Evolutionary conservation across 2,888 invertebrate genomes (phyloP), one percentile per base, ranked within the genome.

Genomic region (Emesis castigata): DNA sequence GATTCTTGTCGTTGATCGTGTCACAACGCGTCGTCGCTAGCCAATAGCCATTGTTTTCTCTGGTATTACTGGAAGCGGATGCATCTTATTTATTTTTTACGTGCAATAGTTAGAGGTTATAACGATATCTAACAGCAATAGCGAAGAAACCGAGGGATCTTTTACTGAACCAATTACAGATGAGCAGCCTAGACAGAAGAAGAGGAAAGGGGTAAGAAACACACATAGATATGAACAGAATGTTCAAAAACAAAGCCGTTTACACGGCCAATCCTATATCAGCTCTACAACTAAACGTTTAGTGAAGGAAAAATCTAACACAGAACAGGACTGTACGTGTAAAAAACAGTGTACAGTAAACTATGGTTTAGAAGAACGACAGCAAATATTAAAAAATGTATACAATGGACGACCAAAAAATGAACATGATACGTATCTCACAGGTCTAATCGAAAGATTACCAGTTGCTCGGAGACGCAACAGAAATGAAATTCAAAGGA

Each of bases 401-500:
- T 39, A 39, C 3, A 39, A 39, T 39, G 34, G 34, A 39, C 11
- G 34, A 39, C 34, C 48, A 53, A 53, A 53, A 53, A 53, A 53
- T 53, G 48, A 53, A 53, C 48, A 53, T 0, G 48, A 16, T 4
- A 53, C 48, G 5, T 53, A 53, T 53, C 48, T 53, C 3, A 53
- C 16, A 53, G 48, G 48, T 53, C 48, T 53, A 53, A 53, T 53
- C 16, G 48, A 53, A 53, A 53, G 3, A 16, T 4, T 53, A 53
- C 48, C 48, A 53, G 48, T 53, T 53, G 48, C 48, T 56, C 56
- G 56, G 20, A 56, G 56, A 20, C 56, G 56, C 56, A 56, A 56
- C 56, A 56, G 56, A 56, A 56, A 56, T 3, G 56, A 56, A 56
- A 56, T 56, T 56, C 56, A 56, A 56, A 56, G 56, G 18, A 56